These are phyloP conservation scores for Diploptera punctata DNA, from an alignment of 2,888 invertebrate genomes.

Conservation along the genomic window DNA sequence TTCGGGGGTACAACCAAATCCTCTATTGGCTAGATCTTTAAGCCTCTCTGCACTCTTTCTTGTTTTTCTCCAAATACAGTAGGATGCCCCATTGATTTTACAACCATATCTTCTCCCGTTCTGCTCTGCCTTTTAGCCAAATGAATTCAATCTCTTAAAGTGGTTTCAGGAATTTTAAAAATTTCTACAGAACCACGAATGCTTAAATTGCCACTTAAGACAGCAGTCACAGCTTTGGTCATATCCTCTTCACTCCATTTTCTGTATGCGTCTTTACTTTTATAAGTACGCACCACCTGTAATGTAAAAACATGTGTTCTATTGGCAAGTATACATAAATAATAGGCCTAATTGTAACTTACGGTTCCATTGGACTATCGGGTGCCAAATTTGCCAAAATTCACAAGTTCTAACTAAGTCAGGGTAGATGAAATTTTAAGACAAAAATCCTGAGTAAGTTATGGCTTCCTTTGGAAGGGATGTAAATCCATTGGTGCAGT, in stretches of 20 bases:
- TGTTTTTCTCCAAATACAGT: background rate
- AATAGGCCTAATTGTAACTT: no score
- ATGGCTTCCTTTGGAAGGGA: no score
- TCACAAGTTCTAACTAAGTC: no score
- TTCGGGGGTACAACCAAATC: background rate
- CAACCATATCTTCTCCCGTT: background rate
- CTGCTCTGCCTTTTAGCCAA: background rate
- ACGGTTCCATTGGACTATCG: no score
- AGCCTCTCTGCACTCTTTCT: background rate
- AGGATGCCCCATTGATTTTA: background rate
- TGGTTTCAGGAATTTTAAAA: background rate
- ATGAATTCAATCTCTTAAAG: background rate
- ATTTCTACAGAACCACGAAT: background rate
- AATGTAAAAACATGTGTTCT: background rate
- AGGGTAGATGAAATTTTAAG: no score
- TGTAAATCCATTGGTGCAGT: no score
- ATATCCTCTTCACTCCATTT: background rate
- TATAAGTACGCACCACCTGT: background rate
- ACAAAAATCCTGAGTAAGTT: no score
- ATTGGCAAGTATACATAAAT: no score
- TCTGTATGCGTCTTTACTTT: background rate
- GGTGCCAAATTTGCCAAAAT: no score
- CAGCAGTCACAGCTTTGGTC: background rate
- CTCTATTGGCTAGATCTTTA: background rate
- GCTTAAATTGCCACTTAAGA: background rate